phyloP scores from a whole-genome alignment of 2,888 invertebrate species.

The Operophtera brumata region DNA sequence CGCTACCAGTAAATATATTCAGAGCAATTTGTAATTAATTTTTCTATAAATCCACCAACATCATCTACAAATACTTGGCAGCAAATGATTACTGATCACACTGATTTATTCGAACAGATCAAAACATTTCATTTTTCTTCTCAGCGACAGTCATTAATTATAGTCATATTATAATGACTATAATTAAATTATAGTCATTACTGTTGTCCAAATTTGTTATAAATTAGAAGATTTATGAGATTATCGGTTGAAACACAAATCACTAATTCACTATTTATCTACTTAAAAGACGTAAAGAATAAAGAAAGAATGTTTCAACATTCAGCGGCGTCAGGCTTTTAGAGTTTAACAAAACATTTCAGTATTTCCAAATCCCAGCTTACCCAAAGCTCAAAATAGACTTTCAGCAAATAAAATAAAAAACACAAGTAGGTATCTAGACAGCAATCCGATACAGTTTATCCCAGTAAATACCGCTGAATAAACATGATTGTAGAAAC shows the following conservation, averaged over 20 bases:
- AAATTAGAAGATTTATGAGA: constrained; percentile 23
- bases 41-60: neutral
- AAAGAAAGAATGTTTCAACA: constrained; percentile 16
- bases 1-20: no score
- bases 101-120: constrained; percentile 14
- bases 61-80: constrained; percentile 15
- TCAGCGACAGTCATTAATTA: no score
- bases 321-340: constrained; percentile 8
- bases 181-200: constrained; percentile 28
- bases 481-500: constrained; percentile 50
- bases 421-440: constrained; percentile 25
- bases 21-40: neutral
- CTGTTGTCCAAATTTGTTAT: constrained; percentile 22
- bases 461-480: constrained; percentile 46
- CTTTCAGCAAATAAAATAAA: constrained; percentile 21
- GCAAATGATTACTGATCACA: constrained; percentile 15
- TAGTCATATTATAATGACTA: no score
- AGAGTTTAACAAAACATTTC: constrained; percentile 6
- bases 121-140: constrained; percentile 20
- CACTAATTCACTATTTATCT: constrained; percentile 29
- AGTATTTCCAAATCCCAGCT: constrained; percentile 15
- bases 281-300: constrained; percentile 17
- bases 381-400: constrained; percentile 15
- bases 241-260: constrained; percentile 26
- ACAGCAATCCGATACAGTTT: constrained; percentile 46